A percentile compares a stretch with the other conserved stretches of the same genome.
These are phyloP conservation scores for Bufotes viridis DNA, from an alignment of 2,797 vertebrate species.

Conservation along the genomic window DNA sequence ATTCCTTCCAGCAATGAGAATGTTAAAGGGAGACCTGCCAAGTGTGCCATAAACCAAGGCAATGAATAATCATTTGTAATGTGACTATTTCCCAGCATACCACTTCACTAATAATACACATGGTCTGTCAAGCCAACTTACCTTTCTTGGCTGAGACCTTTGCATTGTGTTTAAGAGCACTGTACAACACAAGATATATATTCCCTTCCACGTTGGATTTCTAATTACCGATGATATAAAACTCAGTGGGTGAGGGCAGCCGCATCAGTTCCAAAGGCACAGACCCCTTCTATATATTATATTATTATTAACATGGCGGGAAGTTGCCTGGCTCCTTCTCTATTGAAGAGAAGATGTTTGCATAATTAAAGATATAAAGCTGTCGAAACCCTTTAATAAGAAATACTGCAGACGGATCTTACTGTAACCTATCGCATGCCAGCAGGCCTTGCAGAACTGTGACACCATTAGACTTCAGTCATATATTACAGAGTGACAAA, in stretches of 20 bases:
- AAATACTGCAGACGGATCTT: slow-evolving; percentile 55
- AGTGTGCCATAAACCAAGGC: slow-evolving; percentile 56
- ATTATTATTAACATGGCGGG: slow-evolving; percentile 64
- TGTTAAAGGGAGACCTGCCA: slow-evolving; percentile 59
- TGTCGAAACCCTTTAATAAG: slow-evolving; percentile 61
- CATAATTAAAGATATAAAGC: slow-evolving; percentile 64
- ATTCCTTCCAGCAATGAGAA: slow-evolving; percentile 33
- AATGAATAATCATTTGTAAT: slow-evolving; percentile 62
- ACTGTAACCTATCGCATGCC: slow-evolving; percentile 57
- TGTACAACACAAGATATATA: slow-evolving; percentile 61
- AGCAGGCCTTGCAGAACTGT: slow-evolving; percentile 42
- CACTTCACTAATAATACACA: slow-evolving; percentile 60
- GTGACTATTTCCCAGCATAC: slow-evolving; percentile 60
- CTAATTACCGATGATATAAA: slow-evolving; percentile 63
- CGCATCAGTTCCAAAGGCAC: slow-evolving; percentile 60
- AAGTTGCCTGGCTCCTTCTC: slow-evolving; percentile 60
- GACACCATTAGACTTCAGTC: slow-evolving; percentile 40
- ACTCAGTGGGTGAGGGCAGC: slow-evolving; percentile 62
- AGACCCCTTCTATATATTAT: slow-evolving; percentile 63
- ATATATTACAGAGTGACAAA: slow-evolving; percentile 25
- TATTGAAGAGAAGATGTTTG: slow-evolving; percentile 59
- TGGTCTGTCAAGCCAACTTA: slow-evolving; percentile 62
- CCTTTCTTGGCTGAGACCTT: slow-evolving; percentile 60
- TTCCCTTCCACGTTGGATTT: slow-evolving; percentile 60
- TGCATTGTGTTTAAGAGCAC: slow-evolving; percentile 54